Percentiles rank a stretch among this genome's conserved stretches.
Conservation (phyloP, 2,113 vertebrate genomes). For the Sapajus apella region DNA sequence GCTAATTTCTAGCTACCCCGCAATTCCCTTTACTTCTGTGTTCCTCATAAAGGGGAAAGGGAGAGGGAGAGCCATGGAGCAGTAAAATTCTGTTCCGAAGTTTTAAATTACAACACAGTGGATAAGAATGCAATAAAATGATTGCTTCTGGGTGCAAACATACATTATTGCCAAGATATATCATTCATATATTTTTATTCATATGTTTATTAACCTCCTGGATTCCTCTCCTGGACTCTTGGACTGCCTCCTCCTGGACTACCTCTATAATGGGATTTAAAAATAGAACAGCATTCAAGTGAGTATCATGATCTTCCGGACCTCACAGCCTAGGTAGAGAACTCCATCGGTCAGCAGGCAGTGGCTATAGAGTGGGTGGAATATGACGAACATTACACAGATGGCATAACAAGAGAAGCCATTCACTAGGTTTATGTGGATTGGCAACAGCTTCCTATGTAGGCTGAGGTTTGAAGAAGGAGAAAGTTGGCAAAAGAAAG, state of each 20-base stretch:
- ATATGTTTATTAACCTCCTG: background rate
- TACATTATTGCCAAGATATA: background rate
- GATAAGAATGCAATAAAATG: background rate
- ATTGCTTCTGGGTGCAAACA: background rate
- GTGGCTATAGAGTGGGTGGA: accelerated
- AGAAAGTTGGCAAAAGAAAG: accelerated
- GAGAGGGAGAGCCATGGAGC: background rate
- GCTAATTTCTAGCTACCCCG: too few relatives aligned
- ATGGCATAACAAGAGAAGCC: background rate
- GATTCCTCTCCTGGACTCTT: background rate
- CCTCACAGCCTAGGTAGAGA: too few relatives aligned
- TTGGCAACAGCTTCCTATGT: background rate
- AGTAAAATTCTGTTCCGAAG: background rate
- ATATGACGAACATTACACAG: accelerated
- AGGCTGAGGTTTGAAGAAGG: too few relatives aligned
- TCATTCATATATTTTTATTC: background rate
- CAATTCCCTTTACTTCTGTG: too few relatives aligned
- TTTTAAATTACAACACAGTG: background rate
- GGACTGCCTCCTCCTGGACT: too few relatives aligned
- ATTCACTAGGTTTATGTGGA: background rate
- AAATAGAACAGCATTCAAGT: accelerated
- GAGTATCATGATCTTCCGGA: background rate
- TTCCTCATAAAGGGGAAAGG: background rate
- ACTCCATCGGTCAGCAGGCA: accelerated
- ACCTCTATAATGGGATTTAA: background rate